Evolutionary conservation across 2,797 vertebrate species (phyloP), one percentile per base, ranked within the genome.

Genomic region (Spheniscus humboldti): DNA sequence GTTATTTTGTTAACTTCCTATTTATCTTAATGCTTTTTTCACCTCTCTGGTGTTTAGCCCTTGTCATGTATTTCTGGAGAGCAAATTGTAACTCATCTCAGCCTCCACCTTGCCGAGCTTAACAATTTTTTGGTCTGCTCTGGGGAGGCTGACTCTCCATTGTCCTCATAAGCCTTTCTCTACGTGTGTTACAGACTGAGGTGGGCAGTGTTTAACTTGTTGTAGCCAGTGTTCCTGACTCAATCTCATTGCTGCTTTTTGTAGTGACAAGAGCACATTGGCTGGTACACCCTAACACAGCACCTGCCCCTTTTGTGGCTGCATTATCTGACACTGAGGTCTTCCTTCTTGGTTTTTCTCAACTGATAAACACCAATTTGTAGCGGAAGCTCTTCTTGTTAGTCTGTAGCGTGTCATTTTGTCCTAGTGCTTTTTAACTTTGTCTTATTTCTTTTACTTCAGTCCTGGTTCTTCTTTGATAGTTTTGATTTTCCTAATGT

Each of bases 271-370:
- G 45, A 63, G 33, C 18, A 7, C 6, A 0, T 25, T 56, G 43
- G 6, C 55, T 64, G 24, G 16, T 64, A 4, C 13, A 1, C 5
- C 14, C 18, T 16, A 12, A 35, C 5, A 18, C 22, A 7, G 0
- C 13, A 28, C 35, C 59, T 83, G 18, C 37, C 15, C 19, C 53
- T 56, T 60, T 41, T 69, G 22, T 48, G 53, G 8, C 33, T 82
- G 16, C 17, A 2, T 37, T 81, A 35, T 33, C 55, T 78, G 27
- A 39, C 45, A 60, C 1, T 1, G 62, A 78, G 20, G 8, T 53
- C n/a, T 43, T 31, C 18, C 35, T 37, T 48, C 31, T 53, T 73
- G 13, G 0, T 31, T 71, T 78, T 79, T 67, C 59, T 37, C 27
- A 71, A 3, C 41, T 62, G 35, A 43, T 89, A 55, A 91, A 27